These are phyloP conservation scores for human DNA, from an alignment of 2,113 vertebrate species.

Conservation along the genomic window GRCh38 chr12:16453001-16453500, in stretches of 20 bases:
- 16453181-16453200: slow-evolving; percentile 39
- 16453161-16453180: slow-evolving; percentile 3
- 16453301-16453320: slow-evolving; percentile 35
- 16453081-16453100: slow-evolving; percentile 40
- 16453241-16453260: slow-evolving; percentile 37
- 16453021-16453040: neutral
- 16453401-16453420: neutral
- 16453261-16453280: neutral
- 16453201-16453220: slow-evolving; percentile 46
- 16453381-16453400: slow-evolving; percentile 15
- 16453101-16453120: neutral
- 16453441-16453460: neutral
- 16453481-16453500: neutral
- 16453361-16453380: neutral
- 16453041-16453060: slow-evolving; percentile 19
- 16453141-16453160: neutral
- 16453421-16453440: neutral
- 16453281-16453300: slow-evolving; percentile 12
- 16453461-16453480: neutral
- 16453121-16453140: neutral
- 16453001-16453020: neutral
- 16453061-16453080: slow-evolving; percentile 19
- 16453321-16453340: neutral
- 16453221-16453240: slow-evolving; percentile 27
- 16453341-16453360: neutral